Percentiles rank a stretch among this genome's conserved stretches.
Conservation (phyloP, 2,888 invertebrate species). For the Philhelius pedissequus region DNA sequence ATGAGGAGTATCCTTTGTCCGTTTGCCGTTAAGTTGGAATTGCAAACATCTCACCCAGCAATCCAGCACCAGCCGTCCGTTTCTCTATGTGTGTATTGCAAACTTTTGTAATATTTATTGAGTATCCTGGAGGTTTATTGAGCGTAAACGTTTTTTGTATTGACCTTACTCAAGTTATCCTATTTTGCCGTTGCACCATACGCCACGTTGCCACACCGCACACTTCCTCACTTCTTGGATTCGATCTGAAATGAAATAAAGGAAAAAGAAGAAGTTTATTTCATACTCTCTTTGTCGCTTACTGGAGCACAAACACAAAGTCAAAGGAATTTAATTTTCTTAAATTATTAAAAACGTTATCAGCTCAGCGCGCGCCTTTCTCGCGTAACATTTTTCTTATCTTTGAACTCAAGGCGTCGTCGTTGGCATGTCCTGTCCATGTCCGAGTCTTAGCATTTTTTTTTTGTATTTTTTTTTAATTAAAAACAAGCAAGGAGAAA, state of each 20-base stretch:
- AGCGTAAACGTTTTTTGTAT: slow-evolving; percentile 51
- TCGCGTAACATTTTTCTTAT: slow-evolving; percentile 42
- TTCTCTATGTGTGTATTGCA: slow-evolving; percentile 45
- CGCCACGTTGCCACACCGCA: background rate
- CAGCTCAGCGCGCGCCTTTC: slow-evolving; percentile 45
- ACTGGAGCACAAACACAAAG: slow-evolving; percentile 34
- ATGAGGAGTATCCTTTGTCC: background rate
- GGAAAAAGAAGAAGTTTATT: slow-evolving; percentile 27
- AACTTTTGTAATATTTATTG: slow-evolving; percentile 61
- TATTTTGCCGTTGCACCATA: background rate
- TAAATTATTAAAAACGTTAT: slow-evolving; percentile 67
- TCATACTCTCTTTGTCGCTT: slow-evolving; percentile 29
- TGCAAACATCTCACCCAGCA: background rate
- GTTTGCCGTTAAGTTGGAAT: background rate
- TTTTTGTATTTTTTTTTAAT: slow-evolving; percentile 44
- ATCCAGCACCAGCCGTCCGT: background rate
- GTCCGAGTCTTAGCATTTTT: slow-evolving; percentile 23
- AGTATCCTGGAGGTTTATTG: slow-evolving; percentile 60
- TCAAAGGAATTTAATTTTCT: slow-evolving; percentile 66
- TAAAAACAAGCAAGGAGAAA: slow-evolving; percentile 35
- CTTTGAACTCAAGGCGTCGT: background rate
- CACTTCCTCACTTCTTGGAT: background rate
- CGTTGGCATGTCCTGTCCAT: background rate
- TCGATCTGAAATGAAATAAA: slow-evolving; percentile 36
- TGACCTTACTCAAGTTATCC: slow-evolving; percentile 48